Evolutionary conservation across 1,140 invertebrate genomes (phyloP).

Genomic region (Drosophila sucinea): DNA sequence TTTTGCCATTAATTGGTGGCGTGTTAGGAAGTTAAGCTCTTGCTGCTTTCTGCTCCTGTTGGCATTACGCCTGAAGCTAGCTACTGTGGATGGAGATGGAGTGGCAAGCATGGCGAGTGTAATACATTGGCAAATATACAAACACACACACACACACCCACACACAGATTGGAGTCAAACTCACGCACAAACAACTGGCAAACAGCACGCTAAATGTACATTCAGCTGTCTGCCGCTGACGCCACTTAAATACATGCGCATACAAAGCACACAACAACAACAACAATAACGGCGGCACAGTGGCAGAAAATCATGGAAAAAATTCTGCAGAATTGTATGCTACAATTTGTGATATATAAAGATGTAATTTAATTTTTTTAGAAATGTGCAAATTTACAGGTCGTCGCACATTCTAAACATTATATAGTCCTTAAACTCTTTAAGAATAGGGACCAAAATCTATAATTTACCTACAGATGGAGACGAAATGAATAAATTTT

Average conservation of each 20-base stretch:
- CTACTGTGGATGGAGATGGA: constrained; percentile 42
- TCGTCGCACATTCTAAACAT: too few relatives aligned
- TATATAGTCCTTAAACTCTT: too few relatives aligned
- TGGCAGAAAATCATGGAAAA: constrained; percentile 16
- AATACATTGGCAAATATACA: constrained; percentile 57
- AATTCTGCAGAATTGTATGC: not conserved
- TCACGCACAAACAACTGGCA: constrained; percentile 5
- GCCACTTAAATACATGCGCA: constrained; percentile 60
- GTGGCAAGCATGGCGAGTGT: constrained; percentile 49
- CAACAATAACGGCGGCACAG: constrained; percentile 38
- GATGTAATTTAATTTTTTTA: not conserved
- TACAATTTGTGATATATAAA: not conserved
- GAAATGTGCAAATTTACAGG: too few relatives aligned
- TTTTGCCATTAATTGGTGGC: constrained; percentile 57
- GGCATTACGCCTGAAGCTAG: constrained; percentile 55
- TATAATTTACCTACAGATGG: too few relatives aligned
- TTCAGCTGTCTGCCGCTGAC: constrained; percentile 60
- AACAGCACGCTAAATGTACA: constrained; percentile 55
- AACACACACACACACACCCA: not conserved
- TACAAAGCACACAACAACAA: constrained; percentile 40
- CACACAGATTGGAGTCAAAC: not conserved
- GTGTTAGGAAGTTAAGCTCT: constrained; percentile 63
- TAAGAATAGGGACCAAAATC: too few relatives aligned
- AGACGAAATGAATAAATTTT: too few relatives aligned
- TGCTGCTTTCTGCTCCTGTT: constrained; percentile 34